Evolutionary conservation across 2,113 vertebrate species (phyloP), one percentile per base, ranked within the genome.

Genomic region (Apteryx owenii): DNA sequence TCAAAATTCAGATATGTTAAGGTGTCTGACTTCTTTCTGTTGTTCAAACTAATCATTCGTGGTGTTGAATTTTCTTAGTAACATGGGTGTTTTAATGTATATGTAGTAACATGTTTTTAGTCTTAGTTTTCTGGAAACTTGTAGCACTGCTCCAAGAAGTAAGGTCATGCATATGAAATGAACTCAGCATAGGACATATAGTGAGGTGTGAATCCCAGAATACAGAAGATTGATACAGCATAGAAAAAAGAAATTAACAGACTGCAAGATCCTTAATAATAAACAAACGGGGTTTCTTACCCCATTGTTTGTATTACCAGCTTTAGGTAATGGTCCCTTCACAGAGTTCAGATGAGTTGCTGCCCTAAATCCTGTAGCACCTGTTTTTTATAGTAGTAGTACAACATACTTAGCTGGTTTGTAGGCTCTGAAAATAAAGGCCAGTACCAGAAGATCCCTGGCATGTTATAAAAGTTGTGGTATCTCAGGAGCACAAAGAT

Each of bases 271-370:
- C 71, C 23, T 64, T 65, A 65, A 65, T 18, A 58, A 58, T 18
- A 58, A 58, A 31, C 23, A 58, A 18, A 58, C 23, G 17, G 54
- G 16, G 21, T 85, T 80, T 40, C 22, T 46, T 87, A 44, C 46
- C 9, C 0, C 1, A 2, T 33, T 33, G 14, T n/a, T 2, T 10
- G 5, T 28, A 10, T 42, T 62, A 12, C 19, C 25, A 53, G 60
- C 46, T 84, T 33, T 31, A 40, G 53, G 21, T 66, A 62, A 21
- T 8, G 26, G 17, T 71, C 42, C 42, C 66, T 81, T 38, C 31
- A 62, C n/a, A 26, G 42, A 58, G 31, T 16, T 26, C 25, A 4
- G 2, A 2, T 14, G 61, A 51, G 28, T 81, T 87, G 29, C 20
- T 70, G 6, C 29, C 22, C 5, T 22, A 8, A 75, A 71, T 72